phyloP scores from a whole-genome alignment of 1,140 invertebrate species.

The Archegozetes longisetosus region DNA sequence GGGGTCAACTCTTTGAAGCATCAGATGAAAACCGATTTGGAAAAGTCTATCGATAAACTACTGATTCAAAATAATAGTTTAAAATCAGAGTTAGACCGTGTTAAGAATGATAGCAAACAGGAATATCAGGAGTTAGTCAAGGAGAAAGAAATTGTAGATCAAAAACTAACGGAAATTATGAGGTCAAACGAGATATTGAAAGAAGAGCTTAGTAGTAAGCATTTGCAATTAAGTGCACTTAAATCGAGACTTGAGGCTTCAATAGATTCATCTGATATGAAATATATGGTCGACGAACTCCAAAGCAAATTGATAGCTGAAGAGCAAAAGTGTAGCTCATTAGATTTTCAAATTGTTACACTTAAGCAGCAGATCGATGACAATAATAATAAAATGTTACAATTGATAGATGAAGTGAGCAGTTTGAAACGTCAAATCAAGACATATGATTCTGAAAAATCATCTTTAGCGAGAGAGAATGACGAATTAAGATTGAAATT shows the following conservation, averaged over 20 bases:
- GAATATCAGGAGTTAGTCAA: too few species aligned
- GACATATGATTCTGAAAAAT: background rate
- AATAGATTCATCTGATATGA: constrained; percentile 1
- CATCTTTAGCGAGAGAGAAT: background rate
- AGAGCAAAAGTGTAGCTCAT: background rate
- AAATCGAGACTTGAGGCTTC: constrained; percentile 12
- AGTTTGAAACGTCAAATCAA: constrained; percentile 3
- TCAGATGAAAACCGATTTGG: background rate
- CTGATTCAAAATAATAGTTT: background rate
- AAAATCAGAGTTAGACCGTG: background rate
- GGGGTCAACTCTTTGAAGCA: background rate
- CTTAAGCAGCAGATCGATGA: constrained; percentile 7
- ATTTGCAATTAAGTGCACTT: constrained; percentile 10
- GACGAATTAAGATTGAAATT: constrained; percentile 1
- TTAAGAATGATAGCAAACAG: too few species aligned
- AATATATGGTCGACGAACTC: background rate
- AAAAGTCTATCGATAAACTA: background rate
- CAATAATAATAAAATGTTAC: background rate
- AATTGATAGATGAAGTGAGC: constrained; percentile 3
- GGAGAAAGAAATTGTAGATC: background rate
- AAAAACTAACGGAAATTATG: background rate
- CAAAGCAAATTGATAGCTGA: background rate
- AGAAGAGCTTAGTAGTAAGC: constrained; percentile 14
- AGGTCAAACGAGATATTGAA: constrained; percentile 4
- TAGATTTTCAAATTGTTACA: background rate